Evolutionary conservation across 2,797 vertebrate genomes (phyloP).

Genomic region (Linurgus olivaceus): DNA sequence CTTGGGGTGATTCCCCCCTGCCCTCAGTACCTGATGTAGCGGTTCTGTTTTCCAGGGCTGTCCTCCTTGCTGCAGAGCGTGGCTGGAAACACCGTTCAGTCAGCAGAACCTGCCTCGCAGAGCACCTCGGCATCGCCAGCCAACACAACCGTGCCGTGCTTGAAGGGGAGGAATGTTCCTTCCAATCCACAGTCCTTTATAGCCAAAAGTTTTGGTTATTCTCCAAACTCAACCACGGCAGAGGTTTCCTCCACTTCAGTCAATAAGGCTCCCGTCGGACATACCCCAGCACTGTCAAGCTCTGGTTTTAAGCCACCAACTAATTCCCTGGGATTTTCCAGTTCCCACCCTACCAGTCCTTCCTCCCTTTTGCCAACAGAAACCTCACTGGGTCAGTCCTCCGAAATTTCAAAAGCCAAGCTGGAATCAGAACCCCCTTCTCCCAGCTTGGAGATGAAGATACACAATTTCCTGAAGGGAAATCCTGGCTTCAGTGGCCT

Average conservation of each 20-base stretch:
- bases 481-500: slow-evolving; percentile 93
- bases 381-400: slow-evolving; percentile 60
- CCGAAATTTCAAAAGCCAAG: slow-evolving; percentile 73
- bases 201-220: slow-evolving; percentile 74
- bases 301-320: slow-evolving; percentile 72
- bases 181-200: slow-evolving; percentile 67
- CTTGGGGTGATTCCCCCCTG: neutral
- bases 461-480: slow-evolving; percentile 97
- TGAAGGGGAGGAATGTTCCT: slow-evolving; percentile 68
- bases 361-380: slow-evolving; percentile 71
- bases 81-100: slow-evolving; percentile 74
- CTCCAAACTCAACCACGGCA: slow-evolving; percentile 77
- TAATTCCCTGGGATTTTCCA: slow-evolving; percentile 69
- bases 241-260: slow-evolving; percentile 80
- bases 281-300: slow-evolving; percentile 60
- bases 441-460: slow-evolving; percentile 94
- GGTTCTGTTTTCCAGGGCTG: slow-evolving; percentile 79
- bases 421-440: slow-evolving; percentile 76
- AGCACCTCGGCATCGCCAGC: slow-evolving; percentile 69
- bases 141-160: slow-evolving; percentile 32
- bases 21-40: neutral
- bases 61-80: slow-evolving; percentile 94
- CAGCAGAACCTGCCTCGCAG: slow-evolving; percentile 63
- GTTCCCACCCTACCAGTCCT: slow-evolving; percentile 62
- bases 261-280: slow-evolving; percentile 64